Evolutionary conservation across 30 jellyfish, hydroid and myxozoan species (phyloP), one percentile per base, ranked within the genome.

Genomic region (Mastigias papua): DNA sequence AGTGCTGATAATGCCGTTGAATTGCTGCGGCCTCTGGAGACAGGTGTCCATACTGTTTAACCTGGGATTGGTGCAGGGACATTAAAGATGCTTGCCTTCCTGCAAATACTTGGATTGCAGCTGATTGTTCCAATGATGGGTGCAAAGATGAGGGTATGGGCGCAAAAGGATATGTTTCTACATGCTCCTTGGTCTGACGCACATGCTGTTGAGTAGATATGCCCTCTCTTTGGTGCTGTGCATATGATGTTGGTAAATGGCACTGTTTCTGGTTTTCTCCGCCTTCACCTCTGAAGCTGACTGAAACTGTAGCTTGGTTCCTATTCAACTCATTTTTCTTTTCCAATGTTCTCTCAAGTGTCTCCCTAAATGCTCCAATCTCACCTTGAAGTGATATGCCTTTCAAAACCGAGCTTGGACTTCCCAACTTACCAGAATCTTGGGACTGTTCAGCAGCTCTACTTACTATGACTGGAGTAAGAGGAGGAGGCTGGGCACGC

Each of bases 341-440:
- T 0, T 77, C 81, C 10, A 61, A 28, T 0, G 88, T 64, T 68
- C 85, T 85, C 49, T 73, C 94, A 16, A 57, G 81, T 25, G 69
- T 67, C 34, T 73, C 78, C 69, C 48, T 48, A 48, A 85, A 85
- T 19, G 94, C 94, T 19, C 94, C 94, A 31, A 85, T 85, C 83
- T 85, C 94, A 25, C 94, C 78, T 61, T 85, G 94, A 1, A 85
- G 81, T 25, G 94, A 85, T 5, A 85, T 85, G 25, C 94, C 94
- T 85, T 85, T 65, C 50, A 85, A 29, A 3, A 75, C 66, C 32
- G 94, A 78, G 21, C 88, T 85, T 2, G 89, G 82, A 60, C 79
- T 70, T 27, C 84, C 79, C 7, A 65, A 37, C 46, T 48, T 73
- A 1, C 37, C 82, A 34, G 81, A 23, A 31, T 17, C 71, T 29